Evolutionary conservation across 2,113 vertebrate genomes (phyloP).

Genomic region (Leptosomus discolor): DNA sequence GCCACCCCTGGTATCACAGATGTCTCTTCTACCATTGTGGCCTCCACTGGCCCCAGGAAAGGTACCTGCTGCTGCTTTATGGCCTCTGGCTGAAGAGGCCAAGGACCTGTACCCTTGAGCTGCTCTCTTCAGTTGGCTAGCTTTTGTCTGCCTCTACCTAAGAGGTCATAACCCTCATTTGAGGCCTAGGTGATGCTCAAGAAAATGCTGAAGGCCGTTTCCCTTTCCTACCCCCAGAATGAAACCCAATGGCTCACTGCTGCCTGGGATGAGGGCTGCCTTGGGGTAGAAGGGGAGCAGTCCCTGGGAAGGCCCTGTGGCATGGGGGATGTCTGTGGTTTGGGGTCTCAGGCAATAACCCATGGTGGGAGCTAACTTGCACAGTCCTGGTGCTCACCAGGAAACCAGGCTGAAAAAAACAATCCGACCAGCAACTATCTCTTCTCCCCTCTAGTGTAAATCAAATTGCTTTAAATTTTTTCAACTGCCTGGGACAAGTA

Average conservation of each 20-base stretch:
- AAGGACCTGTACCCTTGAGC: background rate
- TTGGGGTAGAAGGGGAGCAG: background rate
- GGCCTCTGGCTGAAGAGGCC: background rate
- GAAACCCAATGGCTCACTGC: background rate
- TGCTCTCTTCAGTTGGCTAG: background rate
- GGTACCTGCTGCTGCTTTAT: background rate
- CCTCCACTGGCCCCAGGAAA: background rate
- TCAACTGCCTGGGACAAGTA: background rate
- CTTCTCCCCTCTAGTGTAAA: background rate
- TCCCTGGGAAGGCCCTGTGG: fast-evolving
- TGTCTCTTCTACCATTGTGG: background rate
- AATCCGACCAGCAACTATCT: fast-evolving
- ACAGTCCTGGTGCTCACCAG: fast-evolving
- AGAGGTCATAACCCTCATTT: background rate
- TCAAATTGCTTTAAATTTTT: background rate
- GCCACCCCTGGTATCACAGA: background rate
- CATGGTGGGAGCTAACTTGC: fast-evolving
- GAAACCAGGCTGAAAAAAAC: background rate
- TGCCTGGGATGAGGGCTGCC: background rate
- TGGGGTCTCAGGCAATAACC: background rate
- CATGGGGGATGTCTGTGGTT: fast-evolving
- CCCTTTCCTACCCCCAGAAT: background rate
- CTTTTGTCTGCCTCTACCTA: background rate
- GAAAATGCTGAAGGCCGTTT: background rate
- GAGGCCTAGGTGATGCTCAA: fast-evolving